Conservation (phyloP, 2,797 vertebrate species). For the Schizothorax lantsangensis region DNA sequence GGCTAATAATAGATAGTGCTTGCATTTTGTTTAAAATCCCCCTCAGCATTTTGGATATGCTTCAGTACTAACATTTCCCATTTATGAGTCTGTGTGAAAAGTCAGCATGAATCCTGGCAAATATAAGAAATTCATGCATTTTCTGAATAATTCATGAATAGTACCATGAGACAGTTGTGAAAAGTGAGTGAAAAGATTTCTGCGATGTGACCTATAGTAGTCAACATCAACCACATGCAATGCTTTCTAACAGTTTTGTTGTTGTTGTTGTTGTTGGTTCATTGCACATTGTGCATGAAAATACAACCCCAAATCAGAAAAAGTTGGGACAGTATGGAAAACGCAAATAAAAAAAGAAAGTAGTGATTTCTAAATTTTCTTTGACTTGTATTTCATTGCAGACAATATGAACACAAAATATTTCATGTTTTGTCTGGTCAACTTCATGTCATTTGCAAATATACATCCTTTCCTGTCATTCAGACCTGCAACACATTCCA, state of each 20-base stretch:
- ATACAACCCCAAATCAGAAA: neutral
- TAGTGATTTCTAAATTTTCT: too few relatives aligned
- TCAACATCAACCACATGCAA: neutral
- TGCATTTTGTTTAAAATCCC: conserved; percentile 23
- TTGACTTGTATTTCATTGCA: too few relatives aligned
- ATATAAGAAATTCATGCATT: conserved; percentile 71
- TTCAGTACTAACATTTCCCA: conserved; percentile 19
- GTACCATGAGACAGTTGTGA: conserved; percentile 45
- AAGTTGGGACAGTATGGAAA: too few relatives aligned
- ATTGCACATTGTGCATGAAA: neutral
- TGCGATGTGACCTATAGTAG: neutral
- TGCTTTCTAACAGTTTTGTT: neutral
- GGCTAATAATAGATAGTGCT: conserved; percentile 39
- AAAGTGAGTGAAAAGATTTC: conserved; percentile 33
- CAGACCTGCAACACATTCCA: too few relatives aligned
- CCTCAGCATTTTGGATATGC: conserved; percentile 35
- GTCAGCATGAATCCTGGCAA: conserved; percentile 72
- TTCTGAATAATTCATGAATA: conserved; percentile 71
- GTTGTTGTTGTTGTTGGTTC: neutral
- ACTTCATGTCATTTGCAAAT: too few relatives aligned
- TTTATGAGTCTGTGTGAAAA: conserved; percentile 11
- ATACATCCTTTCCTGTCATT: too few relatives aligned
- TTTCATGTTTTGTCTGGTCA: too few relatives aligned
- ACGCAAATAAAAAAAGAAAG: too few relatives aligned
- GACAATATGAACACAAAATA: too few relatives aligned